Evolutionary conservation across 2,888 invertebrate genomes (phyloP).

Genomic region (Sinohyriopsis cumingii): DNA sequence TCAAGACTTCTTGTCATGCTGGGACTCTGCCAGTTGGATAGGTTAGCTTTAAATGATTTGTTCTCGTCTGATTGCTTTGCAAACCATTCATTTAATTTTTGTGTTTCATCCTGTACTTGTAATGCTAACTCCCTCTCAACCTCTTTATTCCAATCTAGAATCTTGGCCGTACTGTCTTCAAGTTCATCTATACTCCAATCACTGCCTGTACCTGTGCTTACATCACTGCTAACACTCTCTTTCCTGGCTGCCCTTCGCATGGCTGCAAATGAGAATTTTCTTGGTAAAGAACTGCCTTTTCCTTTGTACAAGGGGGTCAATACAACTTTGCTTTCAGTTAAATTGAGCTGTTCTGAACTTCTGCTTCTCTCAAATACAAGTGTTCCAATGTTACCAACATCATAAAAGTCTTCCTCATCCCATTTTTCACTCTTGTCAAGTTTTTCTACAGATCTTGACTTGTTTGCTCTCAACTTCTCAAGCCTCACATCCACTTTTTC

Average conservation of each 20-base stretch:
- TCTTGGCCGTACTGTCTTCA: constrained; percentile 49
- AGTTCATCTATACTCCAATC: constrained; percentile 54
- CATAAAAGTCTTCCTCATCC: constrained; percentile 27
- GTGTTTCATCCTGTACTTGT: constrained; percentile 60
- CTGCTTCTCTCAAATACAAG: constrained; percentile 48
- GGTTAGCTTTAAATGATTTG: constrained; percentile 4
- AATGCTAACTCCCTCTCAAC: constrained; percentile 60
- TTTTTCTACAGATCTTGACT: constrained; percentile 27
- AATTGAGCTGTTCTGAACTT: constrained; percentile 34
- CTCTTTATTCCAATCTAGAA: constrained; percentile 61
- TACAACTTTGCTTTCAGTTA: constrained; percentile 20
- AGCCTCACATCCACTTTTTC: constrained; percentile 6
- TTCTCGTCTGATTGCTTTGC: constrained; percentile 27
- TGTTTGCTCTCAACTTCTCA: constrained; percentile 11
- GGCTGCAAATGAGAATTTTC: constrained; percentile 31
- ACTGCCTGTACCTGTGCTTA: constrained; percentile 51
- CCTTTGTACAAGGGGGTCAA: constrained; percentile 35
- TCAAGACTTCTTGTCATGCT: not conserved
- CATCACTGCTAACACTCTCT: constrained; percentile 60
- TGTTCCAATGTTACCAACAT: constrained; percentile 29
- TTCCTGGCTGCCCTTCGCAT: constrained; percentile 48
- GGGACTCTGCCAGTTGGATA: too few relatives aligned
- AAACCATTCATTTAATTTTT: constrained; percentile 57
- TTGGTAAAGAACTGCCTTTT: constrained; percentile 21
- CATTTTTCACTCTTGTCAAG: constrained; percentile 27